phyloP scores from a whole-genome alignment of 1,140 invertebrate genomes.

The Episyrphus balteatus region DNA sequence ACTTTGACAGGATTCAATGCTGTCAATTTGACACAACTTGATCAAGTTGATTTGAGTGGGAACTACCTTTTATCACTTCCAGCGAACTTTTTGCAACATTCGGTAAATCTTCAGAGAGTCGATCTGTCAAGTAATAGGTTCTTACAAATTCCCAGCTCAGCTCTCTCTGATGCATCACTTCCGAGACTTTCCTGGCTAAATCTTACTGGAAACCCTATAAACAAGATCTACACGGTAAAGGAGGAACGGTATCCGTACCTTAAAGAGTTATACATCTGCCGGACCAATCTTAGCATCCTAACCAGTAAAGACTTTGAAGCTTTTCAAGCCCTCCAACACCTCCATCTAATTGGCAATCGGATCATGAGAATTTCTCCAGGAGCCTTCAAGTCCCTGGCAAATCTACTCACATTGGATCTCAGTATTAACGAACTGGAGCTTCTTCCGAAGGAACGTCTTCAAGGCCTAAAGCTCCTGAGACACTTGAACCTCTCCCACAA shows the following conservation, averaged over 20 bases:
- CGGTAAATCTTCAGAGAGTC: slow-evolving; percentile 55
- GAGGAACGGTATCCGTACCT: slow-evolving; percentile 46
- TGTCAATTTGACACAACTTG: slow-evolving; percentile 57
- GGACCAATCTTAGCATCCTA: slow-evolving; percentile 73
- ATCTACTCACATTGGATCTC: slow-evolving; percentile 68
- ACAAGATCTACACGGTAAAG: slow-evolving; percentile 43
- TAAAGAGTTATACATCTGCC: slow-evolving; percentile 67
- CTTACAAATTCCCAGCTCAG: slow-evolving; percentile 65
- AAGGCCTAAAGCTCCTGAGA: slow-evolving; percentile 59
- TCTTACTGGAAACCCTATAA: slow-evolving; percentile 69
- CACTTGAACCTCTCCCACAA: slow-evolving; percentile 75
- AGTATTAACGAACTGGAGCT: slow-evolving; percentile 74
- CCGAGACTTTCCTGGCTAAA: slow-evolving; percentile 63
- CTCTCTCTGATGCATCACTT: slow-evolving; percentile 61
- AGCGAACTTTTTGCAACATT: slow-evolving; percentile 67
- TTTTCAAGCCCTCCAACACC: slow-evolving; percentile 65
- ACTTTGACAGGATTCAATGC: slow-evolving; percentile 65
- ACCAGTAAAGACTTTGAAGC: slow-evolving; percentile 80
- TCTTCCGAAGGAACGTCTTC: slow-evolving; percentile 71
- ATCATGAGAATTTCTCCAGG: slow-evolving; percentile 73
- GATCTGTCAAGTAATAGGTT: slow-evolving; percentile 74
- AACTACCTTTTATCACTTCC: slow-evolving; percentile 67
- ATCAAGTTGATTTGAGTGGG: slow-evolving; percentile 60
- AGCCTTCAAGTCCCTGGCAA: slow-evolving; percentile 64
- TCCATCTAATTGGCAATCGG: slow-evolving; percentile 62